A percentile compares a stretch with the other conserved stretches of the same genome.
phyloP scores from a whole-genome alignment of 2,888 invertebrate genomes.

The Plutella xylostella region DNA sequence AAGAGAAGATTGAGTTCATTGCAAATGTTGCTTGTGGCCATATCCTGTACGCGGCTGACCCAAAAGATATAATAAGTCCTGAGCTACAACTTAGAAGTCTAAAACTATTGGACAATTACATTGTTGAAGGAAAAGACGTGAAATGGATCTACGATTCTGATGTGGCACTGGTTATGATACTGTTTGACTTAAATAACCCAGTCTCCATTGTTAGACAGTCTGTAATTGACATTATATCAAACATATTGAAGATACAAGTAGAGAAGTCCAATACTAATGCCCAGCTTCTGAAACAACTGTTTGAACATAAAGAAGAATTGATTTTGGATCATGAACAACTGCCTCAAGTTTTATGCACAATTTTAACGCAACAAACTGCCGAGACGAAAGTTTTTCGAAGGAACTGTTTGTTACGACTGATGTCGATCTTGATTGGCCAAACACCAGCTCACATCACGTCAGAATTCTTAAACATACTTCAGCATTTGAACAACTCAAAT shows the following conservation, averaged over 20 bases:
- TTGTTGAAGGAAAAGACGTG: slow-evolving; percentile 30
- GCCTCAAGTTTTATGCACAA: slow-evolving; percentile 70
- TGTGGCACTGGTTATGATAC: slow-evolving; percentile 61
- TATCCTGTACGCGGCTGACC: slow-evolving; percentile 47
- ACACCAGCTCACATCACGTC: slow-evolving; percentile 58
- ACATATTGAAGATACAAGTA: slow-evolving; percentile 33
- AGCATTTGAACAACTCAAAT: slow-evolving; percentile 49
- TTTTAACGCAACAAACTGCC: slow-evolving; percentile 66
- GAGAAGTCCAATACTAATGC: slow-evolving; percentile 46
- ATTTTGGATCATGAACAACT: slow-evolving; percentile 76
- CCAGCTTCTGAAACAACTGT: slow-evolving; percentile 54
- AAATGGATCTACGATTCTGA: slow-evolving; percentile 53
- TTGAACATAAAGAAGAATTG: slow-evolving; percentile 69
- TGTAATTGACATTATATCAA: slow-evolving; percentile 63
- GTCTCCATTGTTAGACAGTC: slow-evolving; percentile 65
- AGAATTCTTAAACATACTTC: slow-evolving; percentile 53
- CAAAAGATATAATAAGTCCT: slow-evolving; percentile 52
- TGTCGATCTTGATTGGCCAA: slow-evolving; percentile 38
- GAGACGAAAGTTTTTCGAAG: slow-evolving; percentile 48
- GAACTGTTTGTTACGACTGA: slow-evolving; percentile 43
- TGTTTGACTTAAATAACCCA: slow-evolving; percentile 68
- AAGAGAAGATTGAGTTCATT: slow-evolving; percentile 66
- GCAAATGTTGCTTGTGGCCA: slow-evolving; percentile 68
- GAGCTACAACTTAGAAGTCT: slow-evolving; percentile 66
- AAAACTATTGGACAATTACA: slow-evolving; percentile 41